These are phyloP conservation scores for Dendroctonus valens DNA, from an alignment of 1,140 invertebrate species.

Conservation along the genomic window DNA sequence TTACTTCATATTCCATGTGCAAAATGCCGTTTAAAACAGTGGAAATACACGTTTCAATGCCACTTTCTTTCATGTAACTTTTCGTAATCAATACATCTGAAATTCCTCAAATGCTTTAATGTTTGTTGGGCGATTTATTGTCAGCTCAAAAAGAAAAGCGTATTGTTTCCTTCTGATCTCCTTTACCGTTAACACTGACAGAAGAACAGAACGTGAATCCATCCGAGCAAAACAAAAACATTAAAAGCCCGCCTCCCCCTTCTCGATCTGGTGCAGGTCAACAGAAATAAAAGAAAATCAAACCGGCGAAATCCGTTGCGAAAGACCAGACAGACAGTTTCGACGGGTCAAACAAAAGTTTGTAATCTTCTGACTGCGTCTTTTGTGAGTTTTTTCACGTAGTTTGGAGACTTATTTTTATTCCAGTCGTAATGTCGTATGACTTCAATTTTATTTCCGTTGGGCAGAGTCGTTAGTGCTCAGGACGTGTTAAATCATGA, in stretches of 20 bases:
- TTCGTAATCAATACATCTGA: too few species aligned
- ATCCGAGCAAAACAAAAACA: slow-evolving; percentile 4
- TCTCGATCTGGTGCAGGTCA: neutral
- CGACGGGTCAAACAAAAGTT: slow-evolving; percentile 30
- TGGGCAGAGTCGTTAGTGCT: slow-evolving; percentile 10
- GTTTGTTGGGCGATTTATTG: too few species aligned
- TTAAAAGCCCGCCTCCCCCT: neutral
- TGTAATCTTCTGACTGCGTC: slow-evolving; percentile 24
- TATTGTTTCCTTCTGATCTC: slow-evolving; percentile 11
- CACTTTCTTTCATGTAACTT: too few species aligned
- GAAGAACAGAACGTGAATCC: slow-evolving; percentile 1
- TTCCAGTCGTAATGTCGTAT: slow-evolving; percentile 14
- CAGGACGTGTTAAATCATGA: slow-evolving; percentile 23
- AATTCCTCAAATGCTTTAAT: too few species aligned
- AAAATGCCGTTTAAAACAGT: too few species aligned
- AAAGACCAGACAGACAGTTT: slow-evolving; percentile 9
- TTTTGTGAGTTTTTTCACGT: slow-evolving; percentile 26
- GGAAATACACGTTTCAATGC: too few species aligned
- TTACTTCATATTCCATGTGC: too few species aligned
- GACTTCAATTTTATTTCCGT: slow-evolving; percentile 18
- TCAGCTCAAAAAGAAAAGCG: neutral
- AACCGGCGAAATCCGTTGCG: neutral
- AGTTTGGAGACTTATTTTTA: slow-evolving; percentile 19
- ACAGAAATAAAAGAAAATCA: neutral
- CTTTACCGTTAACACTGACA: slow-evolving; percentile 3